These are phyloP conservation scores for Ochotona princeps DNA, from an alignment of 2,113 vertebrate genomes.

Conservation along the genomic window DNA sequence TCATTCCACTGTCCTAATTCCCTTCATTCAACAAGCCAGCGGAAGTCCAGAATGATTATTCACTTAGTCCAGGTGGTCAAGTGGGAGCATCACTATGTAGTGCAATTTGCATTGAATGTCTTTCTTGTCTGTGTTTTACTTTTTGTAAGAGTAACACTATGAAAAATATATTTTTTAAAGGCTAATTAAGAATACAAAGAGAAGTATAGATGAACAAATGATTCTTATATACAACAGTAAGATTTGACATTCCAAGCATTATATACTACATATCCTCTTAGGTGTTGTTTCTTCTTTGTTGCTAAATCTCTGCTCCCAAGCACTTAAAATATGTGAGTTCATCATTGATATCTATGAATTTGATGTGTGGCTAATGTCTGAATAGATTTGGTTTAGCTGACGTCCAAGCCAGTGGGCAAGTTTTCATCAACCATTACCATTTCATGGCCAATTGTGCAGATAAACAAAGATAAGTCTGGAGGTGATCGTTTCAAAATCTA, in stretches of 20 bases:
- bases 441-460: not conserved
- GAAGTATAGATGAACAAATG: not conserved
- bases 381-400: not conserved
- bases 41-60: not conserved
- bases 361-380: not conserved
- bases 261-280: not conserved
- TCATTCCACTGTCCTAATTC: not conserved
- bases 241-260: not conserved
- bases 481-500: not conserved
- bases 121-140: not conserved
- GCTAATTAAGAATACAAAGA: not conserved
- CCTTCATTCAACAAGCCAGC: not conserved
- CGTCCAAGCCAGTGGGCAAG: not conserved
- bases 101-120: not conserved
- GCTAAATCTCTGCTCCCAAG: not conserved
- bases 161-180: not conserved
- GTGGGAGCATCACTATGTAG: not conserved
- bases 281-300: not conserved
- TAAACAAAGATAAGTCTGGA: not conserved
- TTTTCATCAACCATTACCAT: not conserved
- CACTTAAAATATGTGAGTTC: not conserved
- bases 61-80: not conserved
- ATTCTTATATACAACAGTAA: not conserved
- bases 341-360: not conserved
- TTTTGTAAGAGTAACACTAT: not conserved